Percentiles rank a stretch among this genome's conserved stretches.
Conservation (phyloP, 1,140 invertebrate species). For the Zophobas atratus region DNA sequence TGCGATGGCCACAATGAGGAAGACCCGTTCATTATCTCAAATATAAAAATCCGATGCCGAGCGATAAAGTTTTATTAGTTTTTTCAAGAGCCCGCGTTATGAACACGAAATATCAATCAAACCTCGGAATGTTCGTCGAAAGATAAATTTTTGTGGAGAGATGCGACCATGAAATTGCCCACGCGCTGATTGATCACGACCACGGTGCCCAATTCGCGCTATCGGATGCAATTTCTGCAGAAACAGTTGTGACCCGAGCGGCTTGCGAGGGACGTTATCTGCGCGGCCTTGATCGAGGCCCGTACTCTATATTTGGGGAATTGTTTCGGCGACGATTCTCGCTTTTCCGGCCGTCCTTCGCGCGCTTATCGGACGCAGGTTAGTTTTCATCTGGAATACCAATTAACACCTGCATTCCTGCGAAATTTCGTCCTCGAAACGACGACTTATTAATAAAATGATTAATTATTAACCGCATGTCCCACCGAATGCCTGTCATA, state of each 20-base stretch:
- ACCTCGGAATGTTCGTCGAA: not conserved
- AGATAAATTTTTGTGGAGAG: not conserved
- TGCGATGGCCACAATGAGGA: not conserved
- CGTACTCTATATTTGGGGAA: too few relatives aligned
- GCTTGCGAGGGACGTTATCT: too few relatives aligned
- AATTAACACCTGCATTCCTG: slow-evolving; percentile 41
- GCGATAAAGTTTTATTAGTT: not conserved
- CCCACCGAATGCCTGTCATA: slow-evolving; percentile 55
- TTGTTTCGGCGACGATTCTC: too few relatives aligned
- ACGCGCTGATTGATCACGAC: not conserved
- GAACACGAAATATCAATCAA: slow-evolving; percentile 6
- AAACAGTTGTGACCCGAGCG: too few relatives aligned
- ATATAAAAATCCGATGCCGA: not conserved
- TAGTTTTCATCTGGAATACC: not conserved
- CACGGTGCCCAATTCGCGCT: too few relatives aligned
- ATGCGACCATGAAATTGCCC: not conserved
- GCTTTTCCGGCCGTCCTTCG: too few relatives aligned
- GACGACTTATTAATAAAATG: slow-evolving; percentile 29
- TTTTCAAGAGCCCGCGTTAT: not conserved
- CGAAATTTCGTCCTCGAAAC: slow-evolving; percentile 29
- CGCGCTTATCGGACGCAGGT: too few relatives aligned
- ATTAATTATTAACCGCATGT: slow-evolving; percentile 52
- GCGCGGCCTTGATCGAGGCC: too few relatives aligned
- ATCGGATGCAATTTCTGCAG: too few relatives aligned
- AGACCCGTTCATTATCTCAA: not conserved